Percentiles rank a stretch among this genome's conserved stretches.
Conservation (phyloP, 2,888 invertebrate species). For the Xanthorhoe spadicearia region DNA sequence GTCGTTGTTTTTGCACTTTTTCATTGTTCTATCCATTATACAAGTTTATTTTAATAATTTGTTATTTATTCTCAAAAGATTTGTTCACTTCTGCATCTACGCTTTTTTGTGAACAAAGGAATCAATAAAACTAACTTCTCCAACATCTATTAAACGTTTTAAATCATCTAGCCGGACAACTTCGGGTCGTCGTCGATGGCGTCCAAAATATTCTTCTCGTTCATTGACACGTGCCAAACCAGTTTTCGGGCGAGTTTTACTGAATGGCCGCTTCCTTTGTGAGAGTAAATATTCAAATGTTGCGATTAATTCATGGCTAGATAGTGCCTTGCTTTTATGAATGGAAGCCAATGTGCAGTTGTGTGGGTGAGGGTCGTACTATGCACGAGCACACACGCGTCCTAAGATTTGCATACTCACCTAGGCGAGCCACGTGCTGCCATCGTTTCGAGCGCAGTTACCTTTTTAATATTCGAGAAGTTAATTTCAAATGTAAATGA, state of each 20-base stretch:
- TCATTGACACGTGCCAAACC: constrained; percentile 85
- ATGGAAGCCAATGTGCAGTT: constrained; percentile 67
- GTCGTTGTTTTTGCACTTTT: constrained; percentile 36
- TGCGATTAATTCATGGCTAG: constrained; percentile 85
- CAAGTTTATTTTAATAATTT: constrained; percentile 7
- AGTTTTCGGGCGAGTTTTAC: constrained; percentile 80
- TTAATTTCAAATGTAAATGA: constrained; percentile 78
- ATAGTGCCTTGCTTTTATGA: constrained; percentile 82
- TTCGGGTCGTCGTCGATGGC: constrained; percentile 64
- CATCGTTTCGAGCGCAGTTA: constrained; percentile 75
- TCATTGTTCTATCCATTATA: constrained; percentile 34
- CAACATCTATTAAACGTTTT: constrained; percentile 74
- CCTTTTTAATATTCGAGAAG: constrained; percentile 78
- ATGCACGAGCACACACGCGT: constrained; percentile 59
- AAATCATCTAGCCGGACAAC: constrained; percentile 75
- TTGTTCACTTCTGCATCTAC: background rate
- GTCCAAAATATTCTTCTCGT: constrained; percentile 81
- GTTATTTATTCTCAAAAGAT: background rate
- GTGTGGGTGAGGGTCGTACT: constrained; percentile 66
- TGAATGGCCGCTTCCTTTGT: constrained; percentile 84
- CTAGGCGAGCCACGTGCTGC: constrained; percentile 75
- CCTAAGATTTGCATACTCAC: constrained; percentile 77
- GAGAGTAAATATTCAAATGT: constrained; percentile 84
- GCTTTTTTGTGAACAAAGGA: constrained; percentile 38
- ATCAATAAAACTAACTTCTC: constrained; percentile 68